Evolutionary conservation across 2,797 vertebrate species (phyloP), one percentile per base, ranked within the genome.

Genomic region (Semaprochilodus insignis): DNA sequence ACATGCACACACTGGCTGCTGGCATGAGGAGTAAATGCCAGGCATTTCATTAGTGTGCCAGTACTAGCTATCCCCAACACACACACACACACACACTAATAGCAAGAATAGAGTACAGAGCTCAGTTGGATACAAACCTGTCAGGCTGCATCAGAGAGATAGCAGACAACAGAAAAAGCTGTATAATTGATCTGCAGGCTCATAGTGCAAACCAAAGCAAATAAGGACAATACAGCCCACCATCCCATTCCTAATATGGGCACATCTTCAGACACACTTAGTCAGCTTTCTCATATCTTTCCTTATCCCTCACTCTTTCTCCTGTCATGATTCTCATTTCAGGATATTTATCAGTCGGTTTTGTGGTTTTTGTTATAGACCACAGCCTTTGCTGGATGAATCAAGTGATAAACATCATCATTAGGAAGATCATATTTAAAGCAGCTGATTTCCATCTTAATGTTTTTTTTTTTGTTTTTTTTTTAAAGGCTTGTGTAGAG

Each of bases 111-210:
- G 48, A 65, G 78, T 14, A 74, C 52, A 55, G 34, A 69, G 52
- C 52, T 57, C 52, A 74, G 72, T 14, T 27, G 48, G 70, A 72
- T 72, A 65, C 34, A 69, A 69, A 69, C 34, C 66, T 69, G 66
- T 69, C 66, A 40, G 66, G 36, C 19, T 6, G 8, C 66, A 69
- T 69, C 34, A 69, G 66, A 69, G 36, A 44, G 66, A 36, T 44
- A 10, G 21, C 17, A 69, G 66, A 23, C 34, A 69, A 69, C 21
- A 10, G 34, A 44, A 36, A 19, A 67, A 40, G 34, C 66, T 40
- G 21, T 44, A 21, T 44, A 40, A 10, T n/a, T 36, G 44, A 44
- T 69, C 21, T 19, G 17, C 66, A 69, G 21, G 34, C 34, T 67
- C 16, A 11, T 34, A 67, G 34, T 40, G 31, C 10, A 36, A 16